phyloP scores from a whole-genome alignment of 2,888 invertebrate genomes.

The Idaea straminata region DNA sequence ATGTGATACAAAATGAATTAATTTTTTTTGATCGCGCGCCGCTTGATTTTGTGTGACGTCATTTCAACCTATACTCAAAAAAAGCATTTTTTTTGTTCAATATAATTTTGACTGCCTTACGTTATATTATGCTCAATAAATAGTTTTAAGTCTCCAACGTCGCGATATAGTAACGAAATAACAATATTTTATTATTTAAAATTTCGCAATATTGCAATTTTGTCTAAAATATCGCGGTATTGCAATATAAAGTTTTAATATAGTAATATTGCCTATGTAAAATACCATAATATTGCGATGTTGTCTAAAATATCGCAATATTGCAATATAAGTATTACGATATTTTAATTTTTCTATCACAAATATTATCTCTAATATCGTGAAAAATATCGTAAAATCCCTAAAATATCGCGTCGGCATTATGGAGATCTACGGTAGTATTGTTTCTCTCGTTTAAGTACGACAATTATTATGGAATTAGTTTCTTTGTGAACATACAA shows the following conservation, averaged over 20 bases:
- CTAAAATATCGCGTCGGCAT: neutral
- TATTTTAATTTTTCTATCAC: no score
- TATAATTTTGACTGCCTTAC: slow-evolving; percentile 72
- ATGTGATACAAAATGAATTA: slow-evolving; percentile 39
- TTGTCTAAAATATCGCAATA: no score
- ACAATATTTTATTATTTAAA: neutral
- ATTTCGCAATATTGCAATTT: no score
- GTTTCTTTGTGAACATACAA: slow-evolving; percentile 42
- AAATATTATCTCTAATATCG: no score
- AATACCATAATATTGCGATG: no score
- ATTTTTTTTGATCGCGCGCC: slow-evolving; percentile 30
- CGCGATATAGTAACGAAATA: neutral
- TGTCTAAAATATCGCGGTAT: no score
- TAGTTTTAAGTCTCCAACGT: slow-evolving; percentile 36
- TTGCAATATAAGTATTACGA: no score
- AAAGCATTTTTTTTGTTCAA: slow-evolving; percentile 63
- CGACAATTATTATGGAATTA: slow-evolving; percentile 61
- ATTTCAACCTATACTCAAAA: slow-evolving; percentile 57
- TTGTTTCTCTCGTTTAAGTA: slow-evolving; percentile 47
- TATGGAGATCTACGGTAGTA: slow-evolving; percentile 42
- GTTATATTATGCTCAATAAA: slow-evolving; percentile 75
- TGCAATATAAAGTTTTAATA: no score
- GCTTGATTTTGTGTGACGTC: slow-evolving; percentile 12
- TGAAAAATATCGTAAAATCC: neutral
- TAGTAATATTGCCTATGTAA: no score